Conservation (phyloP, 2,797 vertebrate species). For the Halcyon leucocephala region DNA sequence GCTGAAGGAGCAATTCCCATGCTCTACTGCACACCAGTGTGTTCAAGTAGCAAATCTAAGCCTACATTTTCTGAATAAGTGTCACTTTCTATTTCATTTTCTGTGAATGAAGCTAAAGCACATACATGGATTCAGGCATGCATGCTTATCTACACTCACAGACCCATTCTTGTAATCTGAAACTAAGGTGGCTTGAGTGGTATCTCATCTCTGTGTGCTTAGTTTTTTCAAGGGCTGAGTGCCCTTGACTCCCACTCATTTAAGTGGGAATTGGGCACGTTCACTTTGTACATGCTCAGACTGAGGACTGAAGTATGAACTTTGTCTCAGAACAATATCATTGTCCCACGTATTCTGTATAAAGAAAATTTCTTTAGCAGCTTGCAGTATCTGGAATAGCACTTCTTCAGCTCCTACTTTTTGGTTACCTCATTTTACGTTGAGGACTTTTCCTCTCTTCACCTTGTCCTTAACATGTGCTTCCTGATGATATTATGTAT, state of each 20-base stretch:
- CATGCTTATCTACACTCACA: not conserved
- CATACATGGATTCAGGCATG: not conserved
- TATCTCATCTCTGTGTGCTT: not conserved
- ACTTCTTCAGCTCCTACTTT: not conserved
- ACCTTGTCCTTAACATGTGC: not conserved
- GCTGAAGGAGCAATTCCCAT: not conserved
- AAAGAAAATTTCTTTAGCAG: not conserved
- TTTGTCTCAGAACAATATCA: not conserved
- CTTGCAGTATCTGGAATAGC: not conserved
- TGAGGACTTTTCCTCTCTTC: not conserved
- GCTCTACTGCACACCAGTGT: not conserved
- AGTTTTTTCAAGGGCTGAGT: not conserved
- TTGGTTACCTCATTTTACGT: not conserved
- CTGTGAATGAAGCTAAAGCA: not conserved
- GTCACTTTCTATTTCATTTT: not conserved
- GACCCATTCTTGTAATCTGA: not conserved
- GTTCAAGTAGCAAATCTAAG: not conserved
- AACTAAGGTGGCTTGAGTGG: not conserved
- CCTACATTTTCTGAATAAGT: not conserved
- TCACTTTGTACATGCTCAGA: not conserved
- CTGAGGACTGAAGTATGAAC: not conserved
- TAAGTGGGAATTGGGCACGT: not conserved
- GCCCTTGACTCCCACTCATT: not conserved
- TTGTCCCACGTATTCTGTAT: not conserved
- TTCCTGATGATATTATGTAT: constrained; percentile 18